phyloP scores from a whole-genome alignment of 2,888 invertebrate genomes.

The Heliconius ismenius region DNA sequence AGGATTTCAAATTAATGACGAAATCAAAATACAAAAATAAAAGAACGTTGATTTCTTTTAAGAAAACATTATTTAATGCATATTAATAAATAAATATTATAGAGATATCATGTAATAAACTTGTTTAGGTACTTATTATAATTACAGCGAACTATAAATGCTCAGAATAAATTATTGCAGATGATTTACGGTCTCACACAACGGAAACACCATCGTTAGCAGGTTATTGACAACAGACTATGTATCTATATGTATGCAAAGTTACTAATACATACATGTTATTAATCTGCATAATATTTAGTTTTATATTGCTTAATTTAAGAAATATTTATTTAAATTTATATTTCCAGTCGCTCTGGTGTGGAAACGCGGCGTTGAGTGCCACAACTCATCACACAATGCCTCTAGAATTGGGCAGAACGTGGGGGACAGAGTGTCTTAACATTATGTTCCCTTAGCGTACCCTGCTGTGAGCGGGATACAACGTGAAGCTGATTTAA shows the following conservation, averaged over 20 bases:
- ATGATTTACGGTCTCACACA: conserved; percentile 17
- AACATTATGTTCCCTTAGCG: too few species aligned
- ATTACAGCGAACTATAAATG: conserved; percentile 18
- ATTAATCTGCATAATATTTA: conserved; percentile 25
- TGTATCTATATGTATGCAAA: conserved; percentile 6
- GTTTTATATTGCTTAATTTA: conserved; percentile 33
- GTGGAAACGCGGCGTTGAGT: too few species aligned
- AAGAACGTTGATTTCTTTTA: not conserved
- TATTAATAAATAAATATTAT: not conserved
- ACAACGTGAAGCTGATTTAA: too few species aligned
- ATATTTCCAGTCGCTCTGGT: too few species aligned
- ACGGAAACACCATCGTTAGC: conserved; percentile 27
- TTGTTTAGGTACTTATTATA: conserved; percentile 45
- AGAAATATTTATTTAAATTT: not conserved
- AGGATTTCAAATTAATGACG: not conserved
- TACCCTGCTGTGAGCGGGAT: too few species aligned
- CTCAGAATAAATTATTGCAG: conserved; percentile 18
- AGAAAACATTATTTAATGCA: not conserved
- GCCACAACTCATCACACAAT: too few species aligned
- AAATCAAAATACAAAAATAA: not conserved
- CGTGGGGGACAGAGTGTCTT: too few species aligned
- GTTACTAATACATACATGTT: conserved; percentile 20
- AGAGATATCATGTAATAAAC: conserved; percentile 52
- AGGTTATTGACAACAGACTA: conserved; percentile 30
- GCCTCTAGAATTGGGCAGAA: too few species aligned